Base-by-base conservation (phyloP, 2,113 vertebrate genomes). In the Capra hircus region DNA sequence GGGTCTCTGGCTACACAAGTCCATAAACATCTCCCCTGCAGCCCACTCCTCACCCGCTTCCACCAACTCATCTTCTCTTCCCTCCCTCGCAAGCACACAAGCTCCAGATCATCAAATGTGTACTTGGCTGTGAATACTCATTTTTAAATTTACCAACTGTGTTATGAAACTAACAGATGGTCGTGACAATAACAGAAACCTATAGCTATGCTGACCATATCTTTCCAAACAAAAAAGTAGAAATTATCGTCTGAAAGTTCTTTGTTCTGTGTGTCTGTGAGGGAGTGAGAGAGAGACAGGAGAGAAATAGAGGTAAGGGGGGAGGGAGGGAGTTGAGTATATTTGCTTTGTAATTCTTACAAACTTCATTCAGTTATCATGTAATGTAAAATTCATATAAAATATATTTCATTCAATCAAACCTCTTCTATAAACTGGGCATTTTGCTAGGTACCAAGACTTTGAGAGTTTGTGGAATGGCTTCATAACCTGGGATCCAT, bases 141-240 rank as follows among this genome's bases (percentile, higher is more conserved):
- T 85, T 90, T 97, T 97, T 50, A 57, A 88, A 91, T 50, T 94
- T 77, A 71, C 48, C 48, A 92, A 92, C 52, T 94, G n/a, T 91
- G 64, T 94, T 85, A 81, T n/a, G 48, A 97, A 95, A 97, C 55
- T 77, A 80, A 95, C 36, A 95, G 88, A 97, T 74, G n/a, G 86
- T 71, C 0, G 6, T 50, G 27, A 60, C 28, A 88, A 87, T 95
- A 92, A 83, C 40, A 95, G 91, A 95, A 90, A 77, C 40, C 83
- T 88, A 33, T 59, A 94, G 64, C 60, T 90, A 48, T 55, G 16
- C 43, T 81, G 74, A 50, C 43, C 64, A 13, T 50, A 91, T 88
- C 53, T 86, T 97, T 89, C 19, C 82, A 93, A 92, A 67, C 4
- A 14, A 55, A 88, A 97, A 88, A 19, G 23, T 12, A 64, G 28